These are phyloP conservation scores for Limnephilus auricula DNA, from an alignment of 2,888 invertebrate genomes.

Conservation along the genomic window DNA sequence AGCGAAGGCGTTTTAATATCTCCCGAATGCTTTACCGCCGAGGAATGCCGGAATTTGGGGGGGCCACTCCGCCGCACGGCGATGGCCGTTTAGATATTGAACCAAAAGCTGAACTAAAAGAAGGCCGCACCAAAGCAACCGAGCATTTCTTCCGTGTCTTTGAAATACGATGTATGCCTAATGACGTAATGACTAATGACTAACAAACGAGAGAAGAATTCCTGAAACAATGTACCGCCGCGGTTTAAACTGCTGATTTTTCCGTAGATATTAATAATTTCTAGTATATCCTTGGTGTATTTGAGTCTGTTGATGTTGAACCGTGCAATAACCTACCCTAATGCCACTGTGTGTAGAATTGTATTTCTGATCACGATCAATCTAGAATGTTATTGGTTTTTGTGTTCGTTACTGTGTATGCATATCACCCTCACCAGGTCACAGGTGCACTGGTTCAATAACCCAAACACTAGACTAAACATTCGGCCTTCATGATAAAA, in stretches of 20 bases:
- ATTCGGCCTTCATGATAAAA: constrained; percentile 4
- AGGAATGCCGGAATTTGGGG: constrained; percentile 47
- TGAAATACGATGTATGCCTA: not conserved
- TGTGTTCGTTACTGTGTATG: not conserved
- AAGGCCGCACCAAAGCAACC: constrained; percentile 27
- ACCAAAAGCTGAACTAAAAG: constrained; percentile 46
- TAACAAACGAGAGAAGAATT: not conserved
- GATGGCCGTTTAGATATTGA: constrained; percentile 62
- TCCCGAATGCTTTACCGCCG: constrained; percentile 34
- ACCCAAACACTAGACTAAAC: constrained; percentile 32
- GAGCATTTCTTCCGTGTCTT: constrained; percentile 20
- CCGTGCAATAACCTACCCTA: not conserved
- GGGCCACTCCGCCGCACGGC: constrained; percentile 41
- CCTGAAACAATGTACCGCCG: not conserved
- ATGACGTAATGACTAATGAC: constrained; percentile 2
- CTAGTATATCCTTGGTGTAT: not conserved
- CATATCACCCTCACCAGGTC: constrained; percentile 5
- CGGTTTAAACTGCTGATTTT: not conserved
- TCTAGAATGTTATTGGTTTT: not conserved
- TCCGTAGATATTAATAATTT: not conserved
- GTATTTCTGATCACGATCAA: not conserved
- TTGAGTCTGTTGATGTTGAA: not conserved
- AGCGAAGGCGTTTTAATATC: constrained; percentile 41
- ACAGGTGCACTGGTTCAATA: constrained; percentile 26
- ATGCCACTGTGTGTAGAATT: not conserved